Evolutionary conservation across 2,113 vertebrate species (phyloP).

Genomic region (Marcusenius ussheri): DNA sequence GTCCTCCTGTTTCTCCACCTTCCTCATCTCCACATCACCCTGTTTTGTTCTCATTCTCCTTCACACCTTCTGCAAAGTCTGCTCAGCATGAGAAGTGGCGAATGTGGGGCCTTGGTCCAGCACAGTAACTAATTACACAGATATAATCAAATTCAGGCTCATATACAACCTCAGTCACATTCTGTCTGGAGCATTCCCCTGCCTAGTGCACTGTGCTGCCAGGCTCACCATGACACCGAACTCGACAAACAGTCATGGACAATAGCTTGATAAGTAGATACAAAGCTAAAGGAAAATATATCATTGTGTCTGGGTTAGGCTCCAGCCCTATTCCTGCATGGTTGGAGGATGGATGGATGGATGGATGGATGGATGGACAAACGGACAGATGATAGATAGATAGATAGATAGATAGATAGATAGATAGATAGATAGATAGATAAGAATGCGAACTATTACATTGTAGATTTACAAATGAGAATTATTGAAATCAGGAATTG

Average conservation of each 20-base stretch:
- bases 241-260: neutral
- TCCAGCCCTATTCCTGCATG: neutral
- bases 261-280: neutral
- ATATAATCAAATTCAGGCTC: neutral
- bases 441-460: neutral
- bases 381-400: neutral
- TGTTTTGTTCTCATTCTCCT: neutral
- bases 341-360: neutral
- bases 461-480: neutral
- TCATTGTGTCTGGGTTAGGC: neutral
- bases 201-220: neutral
- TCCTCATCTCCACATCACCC: neutral
- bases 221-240: neutral
- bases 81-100: neutral
- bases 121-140: neutral
- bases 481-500: neutral
- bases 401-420: too few relatives aligned
- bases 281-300: neutral
- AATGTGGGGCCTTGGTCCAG: neutral
- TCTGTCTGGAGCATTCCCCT: neutral
- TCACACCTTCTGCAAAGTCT: slow-evolving; percentile 4
- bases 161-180: neutral
- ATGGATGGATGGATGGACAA: too few relatives aligned
- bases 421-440: neutral
- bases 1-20: neutral